Base-by-base conservation (phyloP, 2,888 invertebrate genomes). In the Terebella lapidaria region DNA sequence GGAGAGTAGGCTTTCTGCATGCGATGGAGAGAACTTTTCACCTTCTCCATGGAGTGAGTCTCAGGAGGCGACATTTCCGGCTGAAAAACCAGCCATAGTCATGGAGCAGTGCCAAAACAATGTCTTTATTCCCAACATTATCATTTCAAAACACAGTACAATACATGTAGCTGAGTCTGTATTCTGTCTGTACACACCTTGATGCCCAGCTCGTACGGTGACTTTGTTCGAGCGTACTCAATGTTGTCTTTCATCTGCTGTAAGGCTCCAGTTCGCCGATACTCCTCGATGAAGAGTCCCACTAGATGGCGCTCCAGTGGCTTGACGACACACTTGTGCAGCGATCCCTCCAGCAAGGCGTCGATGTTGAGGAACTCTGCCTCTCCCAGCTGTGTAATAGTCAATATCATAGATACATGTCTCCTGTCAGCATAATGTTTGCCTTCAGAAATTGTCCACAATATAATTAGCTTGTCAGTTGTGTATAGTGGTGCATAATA, bases 281-380 rank as follows among this genome's bases (percentile, higher is more conserved):
- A 78, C 60, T 79, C 76, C 45, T 76, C 71, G 27, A 82, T 90
- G 74, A 93, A 89, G 71, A 92, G 84, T 68, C 87, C 85, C 76
- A 92, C 91, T 64, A 94, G 86, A 73, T 91, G 89, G 61, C 88
- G 87, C 65, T 92, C 88, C 66, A 94, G 82, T 4, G 94, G 94
- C 45, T 70, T 70, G 35, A 96, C 90, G 27, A 96, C 91, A 70
- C 95, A 84, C 69, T 91, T 88, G 81, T 94, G 94, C 85, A 97
- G 89, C 64, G 95, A 93, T 62, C 90, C 90, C 82, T 97, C 96
- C 71, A 96, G 83, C 70, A 96, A 94, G 58, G 94, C 90, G 78
- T 97, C 96, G 78, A 96, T 84, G 83, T 96, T 96, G 54, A 96
- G 85, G 79, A 95, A 94, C 80, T 95, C 94, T 63, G 91, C 91